These are phyloP conservation scores for Eurosta solidaginis DNA, from an alignment of 1,140 invertebrate genomes.

Conservation along the genomic window DNA sequence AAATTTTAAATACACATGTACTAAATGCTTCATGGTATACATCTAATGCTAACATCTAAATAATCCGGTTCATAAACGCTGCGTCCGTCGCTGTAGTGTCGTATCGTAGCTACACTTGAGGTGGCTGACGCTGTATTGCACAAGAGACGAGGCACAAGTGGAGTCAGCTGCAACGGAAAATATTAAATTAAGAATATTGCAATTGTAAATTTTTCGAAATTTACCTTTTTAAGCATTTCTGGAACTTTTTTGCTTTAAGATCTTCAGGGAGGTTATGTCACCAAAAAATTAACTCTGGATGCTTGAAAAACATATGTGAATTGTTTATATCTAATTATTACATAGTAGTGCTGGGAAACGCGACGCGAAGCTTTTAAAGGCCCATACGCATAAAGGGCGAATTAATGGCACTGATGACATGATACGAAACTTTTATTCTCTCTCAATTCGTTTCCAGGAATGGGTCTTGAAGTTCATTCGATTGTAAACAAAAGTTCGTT, in stretches of 20 bases:
- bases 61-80: constrained; percentile 66
- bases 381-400: too few relatives aligned
- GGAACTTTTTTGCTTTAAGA: background rate
- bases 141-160: background rate
- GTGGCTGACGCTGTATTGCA: background rate
- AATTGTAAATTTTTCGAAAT: background rate
- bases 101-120: background rate
- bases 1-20: background rate
- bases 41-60: constrained; percentile 62
- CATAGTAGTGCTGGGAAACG: too few relatives aligned
- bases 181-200: background rate
- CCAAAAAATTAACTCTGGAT: background rate
- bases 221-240: constrained; percentile 32
- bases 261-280: constrained; percentile 29
- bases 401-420: too few relatives aligned
- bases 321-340: background rate
- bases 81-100: constrained; percentile 28
- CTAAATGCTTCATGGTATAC: too few relatives aligned
- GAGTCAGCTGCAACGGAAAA: constrained; percentile 17
- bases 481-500: too few relatives aligned
- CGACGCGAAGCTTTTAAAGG: too few relatives aligned
- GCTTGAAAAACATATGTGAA: background rate
- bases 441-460: too few relatives aligned
- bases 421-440: too few relatives aligned
- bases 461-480: too few relatives aligned